A percentile compares a stretch with the other conserved stretches of the same genome.
Conservation (phyloP, 2,113 vertebrate genomes). For the Clinocottus analis region DNA sequence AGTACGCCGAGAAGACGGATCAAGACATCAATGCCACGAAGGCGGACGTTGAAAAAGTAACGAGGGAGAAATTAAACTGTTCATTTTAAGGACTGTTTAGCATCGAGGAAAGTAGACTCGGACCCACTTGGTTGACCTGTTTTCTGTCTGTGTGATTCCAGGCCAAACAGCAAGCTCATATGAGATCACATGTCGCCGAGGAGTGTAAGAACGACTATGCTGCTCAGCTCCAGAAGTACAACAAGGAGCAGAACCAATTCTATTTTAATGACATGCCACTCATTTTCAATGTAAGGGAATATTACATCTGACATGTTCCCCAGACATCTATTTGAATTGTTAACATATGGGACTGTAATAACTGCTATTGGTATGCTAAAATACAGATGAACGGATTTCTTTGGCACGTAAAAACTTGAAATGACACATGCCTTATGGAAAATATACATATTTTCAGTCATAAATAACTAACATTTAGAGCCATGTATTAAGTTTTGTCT, state of each 20-base stretch:
- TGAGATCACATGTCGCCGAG: constrained; percentile 87
- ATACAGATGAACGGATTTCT: neutral
- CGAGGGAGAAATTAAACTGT: too few species aligned
- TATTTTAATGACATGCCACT: constrained; percentile 91
- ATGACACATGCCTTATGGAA: neutral
- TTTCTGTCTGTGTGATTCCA: constrained; percentile 56
- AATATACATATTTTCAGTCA: neutral
- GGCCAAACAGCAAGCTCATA: constrained; percentile 91
- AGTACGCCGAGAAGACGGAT: constrained; percentile 87
- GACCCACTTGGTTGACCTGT: constrained; percentile 17
- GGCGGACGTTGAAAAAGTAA: constrained; percentile 92
- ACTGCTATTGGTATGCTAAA: neutral
- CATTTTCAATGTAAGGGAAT: constrained; percentile 87
- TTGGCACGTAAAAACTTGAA: neutral
- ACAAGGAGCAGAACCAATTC: constrained; percentile 90
- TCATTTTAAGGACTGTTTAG: neutral
- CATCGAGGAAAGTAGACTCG: neutral
- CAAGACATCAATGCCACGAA: constrained; percentile 93
- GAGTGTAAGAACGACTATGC: constrained; percentile 94
- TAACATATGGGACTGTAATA: neutral
- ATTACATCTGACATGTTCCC: neutral
- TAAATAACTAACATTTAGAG: neutral
- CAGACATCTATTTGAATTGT: neutral
- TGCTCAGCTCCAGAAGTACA: constrained; percentile 89
- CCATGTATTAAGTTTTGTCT: neutral